Evolutionary conservation across 2,113 vertebrate species (phyloP).

Genomic region (Microcebus lehilahytsara): DNA sequence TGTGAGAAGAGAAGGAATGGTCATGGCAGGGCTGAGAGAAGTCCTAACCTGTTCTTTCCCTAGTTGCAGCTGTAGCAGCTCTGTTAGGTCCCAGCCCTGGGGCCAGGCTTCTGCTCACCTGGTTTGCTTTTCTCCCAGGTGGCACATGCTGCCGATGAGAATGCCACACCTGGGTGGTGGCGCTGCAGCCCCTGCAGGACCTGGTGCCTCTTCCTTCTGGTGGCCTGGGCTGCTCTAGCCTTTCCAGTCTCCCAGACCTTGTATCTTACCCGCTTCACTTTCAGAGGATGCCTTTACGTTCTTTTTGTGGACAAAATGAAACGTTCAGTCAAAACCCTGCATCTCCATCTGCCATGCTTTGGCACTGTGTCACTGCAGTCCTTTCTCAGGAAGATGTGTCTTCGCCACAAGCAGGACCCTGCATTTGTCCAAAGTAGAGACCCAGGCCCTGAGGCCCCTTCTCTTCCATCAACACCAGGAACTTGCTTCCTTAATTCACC

Average conservation of each 20-base stretch:
- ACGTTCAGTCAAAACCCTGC: not conserved
- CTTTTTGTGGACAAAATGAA: not conserved
- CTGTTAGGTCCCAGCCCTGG: not conserved
- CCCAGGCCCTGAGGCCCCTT: not conserved
- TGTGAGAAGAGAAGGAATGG: not conserved
- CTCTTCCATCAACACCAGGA: too few relatives aligned
- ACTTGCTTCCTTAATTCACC: not conserved
- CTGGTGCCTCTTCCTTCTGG: not conserved
- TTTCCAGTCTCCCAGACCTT: not conserved
- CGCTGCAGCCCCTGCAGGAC: not conserved
- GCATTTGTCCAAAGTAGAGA: not conserved
- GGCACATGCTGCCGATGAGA: not conserved
- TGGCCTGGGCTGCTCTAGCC: not conserved
- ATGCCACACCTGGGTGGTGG: fast-evolving
- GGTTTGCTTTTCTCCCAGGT: not conserved
- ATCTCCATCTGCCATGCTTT: fast-evolving
- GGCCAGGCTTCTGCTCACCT: not conserved
- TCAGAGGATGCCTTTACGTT: not conserved
- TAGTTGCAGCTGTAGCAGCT: fast-evolving
- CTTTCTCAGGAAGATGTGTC: not conserved
- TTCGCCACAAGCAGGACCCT: not conserved
- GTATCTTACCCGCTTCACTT: not conserved
- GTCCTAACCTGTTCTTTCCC: fast-evolving
- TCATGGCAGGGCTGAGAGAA: fast-evolving
- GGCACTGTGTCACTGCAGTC: not conserved